Percentiles rank a stretch among this genome's conserved stretches.
Evolutionary conservation across 2,888 invertebrate species (phyloP).

Genomic region (Macaria notata): DNA sequence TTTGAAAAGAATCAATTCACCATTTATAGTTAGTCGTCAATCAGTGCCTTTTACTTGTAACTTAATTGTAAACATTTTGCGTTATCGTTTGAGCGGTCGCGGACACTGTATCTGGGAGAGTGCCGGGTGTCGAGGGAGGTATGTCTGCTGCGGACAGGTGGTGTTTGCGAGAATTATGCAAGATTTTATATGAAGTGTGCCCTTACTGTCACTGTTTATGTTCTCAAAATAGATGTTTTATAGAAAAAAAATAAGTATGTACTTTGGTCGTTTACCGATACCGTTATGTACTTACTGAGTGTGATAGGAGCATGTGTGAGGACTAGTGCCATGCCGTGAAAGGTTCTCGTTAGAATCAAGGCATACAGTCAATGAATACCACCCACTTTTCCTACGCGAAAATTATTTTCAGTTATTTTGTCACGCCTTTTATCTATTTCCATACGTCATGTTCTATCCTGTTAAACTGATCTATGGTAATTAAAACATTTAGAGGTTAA

Average conservation of each 20-base stretch:
- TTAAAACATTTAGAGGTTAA: constrained; percentile 70
- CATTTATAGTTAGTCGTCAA: constrained; percentile 36
- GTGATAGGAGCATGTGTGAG: constrained; percentile 80
- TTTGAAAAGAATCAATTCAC: constrained; percentile 4
- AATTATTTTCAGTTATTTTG: constrained; percentile 63
- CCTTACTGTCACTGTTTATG: constrained; percentile 40
- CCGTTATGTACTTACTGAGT: constrained; percentile 61
- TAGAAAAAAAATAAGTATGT: constrained; percentile 39
- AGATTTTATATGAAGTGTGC: constrained; percentile 69
- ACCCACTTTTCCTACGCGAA: constrained; percentile 79
- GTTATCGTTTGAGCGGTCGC: constrained; percentile 27
- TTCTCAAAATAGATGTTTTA: constrained; percentile 33
- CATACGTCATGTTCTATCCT: constrained; percentile 57
- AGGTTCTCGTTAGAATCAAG: constrained; percentile 81
- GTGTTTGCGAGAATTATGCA: constrained; percentile 81
- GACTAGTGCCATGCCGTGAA: constrained; percentile 82
- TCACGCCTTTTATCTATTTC: constrained; percentile 64
- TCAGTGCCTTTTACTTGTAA: constrained; percentile 56
- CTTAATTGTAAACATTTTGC: constrained; percentile 35
- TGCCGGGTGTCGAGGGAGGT: constrained; percentile 61
- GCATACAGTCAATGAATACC: constrained; percentile 80
- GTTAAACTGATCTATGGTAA: constrained; percentile 75
- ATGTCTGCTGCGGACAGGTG: constrained; percentile 81
- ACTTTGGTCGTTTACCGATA: constrained; percentile 48
- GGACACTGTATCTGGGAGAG: constrained; percentile 23